Base-by-base conservation (phyloP, 2,888 invertebrate species). In the Drosophila greeni region DNA sequence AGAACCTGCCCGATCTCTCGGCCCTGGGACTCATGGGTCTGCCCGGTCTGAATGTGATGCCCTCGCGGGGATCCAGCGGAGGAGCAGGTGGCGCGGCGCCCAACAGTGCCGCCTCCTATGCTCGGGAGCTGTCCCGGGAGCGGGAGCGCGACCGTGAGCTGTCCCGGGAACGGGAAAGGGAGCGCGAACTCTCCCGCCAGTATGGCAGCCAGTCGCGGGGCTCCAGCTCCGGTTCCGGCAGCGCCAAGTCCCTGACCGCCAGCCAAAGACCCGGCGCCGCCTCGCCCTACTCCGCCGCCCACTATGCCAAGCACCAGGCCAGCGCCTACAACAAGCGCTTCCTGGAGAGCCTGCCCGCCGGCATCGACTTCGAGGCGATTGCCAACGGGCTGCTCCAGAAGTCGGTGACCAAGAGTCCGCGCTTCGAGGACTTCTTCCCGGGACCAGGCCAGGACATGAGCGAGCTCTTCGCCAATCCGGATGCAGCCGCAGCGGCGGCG, bases 291-390 rank as follows among this genome's bases (percentile, higher is more conserved):
- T 82, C 85, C 36, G 40, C 85, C 36, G 40, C 81, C 43, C 83
- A 82, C 61, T 84, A 85, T 34, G 74, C 76, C 59, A 87, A 87
- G 31, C 62, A 62, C 9, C 62, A 62, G 62, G 62, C 61, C 18
- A 61, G 61, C 12, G 84, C 86, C 31, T 87, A 87, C 36, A 87
- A 87, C 53, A 87, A 87, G 49, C 84, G 88, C 14, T 87, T 87
- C 47, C 76, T 88, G 20, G 87, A 87, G 40, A 86, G 86, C 37
- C 69, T 87, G n/a, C 88, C 87, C 14, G 86, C 87, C 2, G 88
- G 88, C 72, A 87, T 87, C 14, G 87, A 87, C 31, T 87, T 87
- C 34, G 87, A 87, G 69, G 88, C 87, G 5, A 86, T 87, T 57
- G 88, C 87, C 39, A 87, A 87, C 42, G 87, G 88, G 0, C 65